Evolutionary conservation across 1,140 invertebrate genomes (phyloP).

Genomic region (Lepidurus packardi): DNA sequence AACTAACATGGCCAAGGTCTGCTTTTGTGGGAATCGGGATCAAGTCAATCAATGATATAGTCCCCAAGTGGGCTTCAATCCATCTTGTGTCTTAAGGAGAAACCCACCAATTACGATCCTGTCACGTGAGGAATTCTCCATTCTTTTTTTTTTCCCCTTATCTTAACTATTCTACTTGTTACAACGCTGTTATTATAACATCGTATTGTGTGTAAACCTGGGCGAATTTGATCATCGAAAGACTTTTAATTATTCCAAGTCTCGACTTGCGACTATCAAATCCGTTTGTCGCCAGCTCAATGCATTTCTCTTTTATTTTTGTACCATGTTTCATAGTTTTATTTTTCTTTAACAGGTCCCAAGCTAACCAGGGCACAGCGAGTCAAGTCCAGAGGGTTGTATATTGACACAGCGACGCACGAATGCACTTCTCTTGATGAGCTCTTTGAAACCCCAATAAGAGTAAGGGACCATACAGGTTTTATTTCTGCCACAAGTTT

Average conservation of each 20-base stretch:
- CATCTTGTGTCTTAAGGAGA: neutral
- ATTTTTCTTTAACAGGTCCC: neutral
- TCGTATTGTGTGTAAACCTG: too few species aligned
- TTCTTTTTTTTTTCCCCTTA: too few species aligned
- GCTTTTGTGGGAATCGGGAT: neutral
- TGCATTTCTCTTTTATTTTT: neutral
- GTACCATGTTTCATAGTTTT: neutral
- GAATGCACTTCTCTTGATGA: constrained; percentile 15
- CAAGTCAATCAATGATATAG: constrained; percentile 13
- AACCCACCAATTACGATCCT: neutral
- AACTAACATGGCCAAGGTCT: neutral
- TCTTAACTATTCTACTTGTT: too few species aligned
- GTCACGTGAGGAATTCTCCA: neutral
- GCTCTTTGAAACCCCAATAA: neutral
- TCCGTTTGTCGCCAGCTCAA: neutral
- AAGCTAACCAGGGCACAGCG: neutral
- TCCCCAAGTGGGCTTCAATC: constrained; percentile 13
- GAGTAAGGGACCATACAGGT: neutral
- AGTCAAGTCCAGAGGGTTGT: neutral
- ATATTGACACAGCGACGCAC: constrained; percentile 21
- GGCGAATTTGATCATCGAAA: too few species aligned
- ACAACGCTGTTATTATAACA: too few species aligned
- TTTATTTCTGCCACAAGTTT: neutral
- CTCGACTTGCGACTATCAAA: too few species aligned
- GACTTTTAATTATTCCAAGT: too few species aligned